Evolutionary conservation across 2,888 invertebrate genomes (phyloP).

Genomic region (Meiosimyza decipiens): DNA sequence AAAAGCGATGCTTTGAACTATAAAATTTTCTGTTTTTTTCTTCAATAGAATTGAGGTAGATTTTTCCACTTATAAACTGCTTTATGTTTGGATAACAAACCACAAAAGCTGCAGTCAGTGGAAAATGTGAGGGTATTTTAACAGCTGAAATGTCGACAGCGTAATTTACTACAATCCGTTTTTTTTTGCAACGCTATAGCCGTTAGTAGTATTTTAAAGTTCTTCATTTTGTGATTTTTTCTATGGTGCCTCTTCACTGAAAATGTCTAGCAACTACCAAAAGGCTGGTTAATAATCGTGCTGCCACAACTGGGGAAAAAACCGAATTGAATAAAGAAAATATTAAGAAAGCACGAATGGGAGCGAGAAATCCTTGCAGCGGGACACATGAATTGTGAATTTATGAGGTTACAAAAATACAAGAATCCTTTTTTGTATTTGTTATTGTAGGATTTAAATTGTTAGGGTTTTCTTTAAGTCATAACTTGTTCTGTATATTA

Average conservation of each 20-base stretch:
- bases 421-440: constrained; percentile 22
- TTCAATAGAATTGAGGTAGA: not conserved
- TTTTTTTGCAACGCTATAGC: too few species aligned
- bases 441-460: not conserved
- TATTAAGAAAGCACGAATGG: not conserved
- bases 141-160: not conserved
- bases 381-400: constrained; percentile 28
- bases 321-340: not conserved
- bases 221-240: constrained; percentile 2
- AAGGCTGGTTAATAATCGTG: constrained; percentile 4
- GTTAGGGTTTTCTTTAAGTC: not conserved
- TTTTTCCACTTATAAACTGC: constrained; percentile 10
- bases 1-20: too few species aligned
- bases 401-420: constrained; percentile 35
- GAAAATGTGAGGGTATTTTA: too few species aligned
- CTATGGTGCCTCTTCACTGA: not conserved
- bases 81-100: not conserved
- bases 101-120: not conserved
- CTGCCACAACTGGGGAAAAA: not conserved
- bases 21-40: too few species aligned
- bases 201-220: not conserved
- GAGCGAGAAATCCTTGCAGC: not conserved
- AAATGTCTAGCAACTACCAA: not conserved
- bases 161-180: constrained; percentile 2
- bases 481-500: not conserved